Evolutionary conservation across 2,888 invertebrate species (phyloP).

Genomic region (Parnassius glacialis): DNA sequence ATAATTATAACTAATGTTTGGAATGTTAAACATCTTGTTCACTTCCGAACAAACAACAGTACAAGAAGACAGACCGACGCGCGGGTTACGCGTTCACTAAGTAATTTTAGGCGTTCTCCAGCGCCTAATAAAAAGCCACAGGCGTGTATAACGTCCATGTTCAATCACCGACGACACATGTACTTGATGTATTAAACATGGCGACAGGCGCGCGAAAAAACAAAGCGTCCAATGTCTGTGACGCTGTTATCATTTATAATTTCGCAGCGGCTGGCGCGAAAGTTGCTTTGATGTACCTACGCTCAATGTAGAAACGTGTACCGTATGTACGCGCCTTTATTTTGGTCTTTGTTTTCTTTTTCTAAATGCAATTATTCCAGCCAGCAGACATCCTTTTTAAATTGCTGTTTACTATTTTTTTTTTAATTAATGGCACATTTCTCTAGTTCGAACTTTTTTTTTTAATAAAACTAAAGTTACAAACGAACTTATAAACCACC

Average conservation of each 20-base stretch:
- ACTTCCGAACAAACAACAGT: not conserved
- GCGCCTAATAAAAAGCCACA: conserved; percentile 17
- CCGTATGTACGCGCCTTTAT: too few species aligned
- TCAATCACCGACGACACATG: conserved; percentile 25
- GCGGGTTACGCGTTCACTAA: not conserved
- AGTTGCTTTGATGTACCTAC: not conserved
- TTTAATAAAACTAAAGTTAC: too few species aligned
- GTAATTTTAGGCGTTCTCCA: conserved; percentile 10
- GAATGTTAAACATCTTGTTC: too few species aligned
- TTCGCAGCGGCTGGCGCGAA: not conserved
- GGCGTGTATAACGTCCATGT: conserved; percentile 15
- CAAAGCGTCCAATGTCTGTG: conserved; percentile 1
- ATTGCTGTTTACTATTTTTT: not conserved
- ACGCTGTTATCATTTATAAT: conserved; percentile 12
- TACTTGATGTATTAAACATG: conserved; percentile 23
- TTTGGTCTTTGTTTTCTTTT: too few species aligned
- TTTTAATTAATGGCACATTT: too few species aligned
- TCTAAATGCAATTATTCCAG: not conserved
- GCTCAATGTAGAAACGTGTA: not conserved
- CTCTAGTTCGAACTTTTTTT: too few species aligned
- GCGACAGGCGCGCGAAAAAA: conserved; percentile 8
- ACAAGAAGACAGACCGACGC: not conserved
- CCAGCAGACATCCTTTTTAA: not conserved
- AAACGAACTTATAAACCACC: too few species aligned
- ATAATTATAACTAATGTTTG: too few species aligned